phyloP scores from a whole-genome alignment of 2,113 vertebrate genomes.

The Pycnonotus jocosus region DNA sequence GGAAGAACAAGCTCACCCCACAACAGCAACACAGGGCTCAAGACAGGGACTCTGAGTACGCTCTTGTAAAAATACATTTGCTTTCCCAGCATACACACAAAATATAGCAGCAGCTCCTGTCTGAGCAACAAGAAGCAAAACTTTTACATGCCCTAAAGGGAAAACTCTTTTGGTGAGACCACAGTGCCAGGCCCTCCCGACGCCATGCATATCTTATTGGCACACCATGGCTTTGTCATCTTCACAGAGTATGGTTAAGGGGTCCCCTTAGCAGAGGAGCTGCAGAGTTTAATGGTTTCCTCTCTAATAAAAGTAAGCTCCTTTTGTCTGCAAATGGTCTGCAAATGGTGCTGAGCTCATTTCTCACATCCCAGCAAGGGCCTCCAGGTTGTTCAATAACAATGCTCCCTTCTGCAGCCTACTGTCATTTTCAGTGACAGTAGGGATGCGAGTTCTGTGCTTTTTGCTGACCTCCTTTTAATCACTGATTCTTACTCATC shows the following conservation, averaged over 20 bases:
- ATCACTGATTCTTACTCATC: background rate
- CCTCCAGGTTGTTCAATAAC: background rate
- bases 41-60: background rate
- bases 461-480: background rate
- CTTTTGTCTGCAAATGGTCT: background rate
- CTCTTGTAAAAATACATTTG: background rate
- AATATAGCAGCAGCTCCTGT: background rate
- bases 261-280: background rate
- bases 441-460: background rate
- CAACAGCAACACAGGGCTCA: background rate
- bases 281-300: background rate
- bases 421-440: background rate
- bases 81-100: background rate
- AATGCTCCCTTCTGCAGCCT: background rate
- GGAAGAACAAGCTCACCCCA: background rate
- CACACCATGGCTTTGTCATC: background rate
- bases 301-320: background rate
- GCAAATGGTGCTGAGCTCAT: background rate
- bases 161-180: background rate
- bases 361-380: background rate
- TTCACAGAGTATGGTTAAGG: background rate
- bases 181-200: background rate
- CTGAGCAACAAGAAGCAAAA: background rate
- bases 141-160: background rate
- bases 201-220: accelerated